Percentiles rank a stretch among this genome's conserved stretches.
These are phyloP conservation scores for Excalfactoria chinensis DNA, from an alignment of 2,113 vertebrate species.

Conservation along the genomic window DNA sequence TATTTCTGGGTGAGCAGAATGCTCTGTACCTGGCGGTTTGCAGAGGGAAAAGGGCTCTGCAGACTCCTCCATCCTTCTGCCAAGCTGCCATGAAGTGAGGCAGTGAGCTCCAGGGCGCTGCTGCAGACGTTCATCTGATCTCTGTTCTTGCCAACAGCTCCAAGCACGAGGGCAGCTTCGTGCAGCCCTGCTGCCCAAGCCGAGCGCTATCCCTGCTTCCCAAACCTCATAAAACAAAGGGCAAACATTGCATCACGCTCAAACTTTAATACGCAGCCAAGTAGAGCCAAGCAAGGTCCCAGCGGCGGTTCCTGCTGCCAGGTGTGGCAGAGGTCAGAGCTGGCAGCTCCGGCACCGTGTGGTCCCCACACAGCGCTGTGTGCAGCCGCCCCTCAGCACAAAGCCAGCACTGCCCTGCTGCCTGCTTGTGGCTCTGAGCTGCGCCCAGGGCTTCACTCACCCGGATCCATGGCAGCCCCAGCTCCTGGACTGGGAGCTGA, in stretches of 20 bases:
- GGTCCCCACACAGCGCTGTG: not conserved
- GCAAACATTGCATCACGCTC: slow-evolving; percentile 20
- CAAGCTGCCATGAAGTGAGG: fast-evolving
- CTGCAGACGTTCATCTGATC: not conserved
- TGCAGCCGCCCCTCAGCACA: not conserved
- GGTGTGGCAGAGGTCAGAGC: not conserved
- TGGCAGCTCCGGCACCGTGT: fast-evolving
- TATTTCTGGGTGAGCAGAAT: not conserved
- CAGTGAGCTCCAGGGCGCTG: fast-evolving
- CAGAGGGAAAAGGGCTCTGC: fast-evolving
- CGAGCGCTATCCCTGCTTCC: not conserved
- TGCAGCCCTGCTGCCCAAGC: not conserved
- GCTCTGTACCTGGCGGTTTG: not conserved
- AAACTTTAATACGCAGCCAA: not conserved
- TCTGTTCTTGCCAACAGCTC: fast-evolving
- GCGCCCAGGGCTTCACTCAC: not conserved
- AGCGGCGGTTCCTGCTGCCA: fast-evolving
- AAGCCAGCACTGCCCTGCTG: too few relatives aligned
- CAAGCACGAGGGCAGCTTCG: fast-evolving
- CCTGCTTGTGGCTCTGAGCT: not conserved
- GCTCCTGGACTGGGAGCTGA: not conserved
- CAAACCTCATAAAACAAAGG: not conserved
- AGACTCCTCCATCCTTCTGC: not conserved
- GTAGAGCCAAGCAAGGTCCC: not conserved
- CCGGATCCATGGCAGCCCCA: not conserved